Conservation (phyloP, 1,140 invertebrate genomes). For the Eriocheir sinensis region DNA sequence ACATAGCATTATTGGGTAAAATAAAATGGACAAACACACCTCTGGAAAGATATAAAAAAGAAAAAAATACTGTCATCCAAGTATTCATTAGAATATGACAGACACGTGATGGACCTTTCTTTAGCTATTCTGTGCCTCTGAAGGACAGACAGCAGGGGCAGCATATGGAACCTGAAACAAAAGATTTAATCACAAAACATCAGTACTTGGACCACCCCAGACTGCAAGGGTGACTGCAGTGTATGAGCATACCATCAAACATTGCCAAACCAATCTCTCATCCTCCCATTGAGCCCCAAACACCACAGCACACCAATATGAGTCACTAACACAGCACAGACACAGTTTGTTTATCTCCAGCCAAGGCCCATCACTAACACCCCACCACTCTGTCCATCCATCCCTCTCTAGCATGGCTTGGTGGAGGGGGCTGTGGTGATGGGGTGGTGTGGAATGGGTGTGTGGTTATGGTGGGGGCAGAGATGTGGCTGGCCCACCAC, state of each 20-base stretch:
- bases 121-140: too few species aligned
- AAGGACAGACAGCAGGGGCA: too few species aligned
- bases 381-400: neutral
- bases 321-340: slow-evolving; percentile 36
- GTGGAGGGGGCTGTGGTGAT: slow-evolving; percentile 46
- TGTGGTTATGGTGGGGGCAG: slow-evolving; percentile 55
- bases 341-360: neutral
- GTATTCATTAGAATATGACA: neutral
- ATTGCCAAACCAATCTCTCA: neutral
- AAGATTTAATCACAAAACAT: too few species aligned
- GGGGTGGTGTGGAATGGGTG: slow-evolving; percentile 42
- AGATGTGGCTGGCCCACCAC: slow-evolving; percentile 15
- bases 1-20: too few species aligned
- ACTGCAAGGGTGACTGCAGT: slow-evolving; percentile 8
- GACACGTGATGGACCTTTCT: neutral
- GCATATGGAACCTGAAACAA: too few species aligned
- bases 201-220: too few species aligned
- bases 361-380: neutral
- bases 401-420: slow-evolving; percentile 31
- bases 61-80: neutral
- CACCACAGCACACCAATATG: neutral
- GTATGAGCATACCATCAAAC: too few species aligned
- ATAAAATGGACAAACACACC: too few species aligned
- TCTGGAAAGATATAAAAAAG: neutral
- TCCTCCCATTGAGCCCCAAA: neutral